Evolutionary conservation across 2,888 invertebrate genomes (phyloP), one percentile per base, ranked within the genome.

Genomic region (Drosophila lacicola): DNA sequence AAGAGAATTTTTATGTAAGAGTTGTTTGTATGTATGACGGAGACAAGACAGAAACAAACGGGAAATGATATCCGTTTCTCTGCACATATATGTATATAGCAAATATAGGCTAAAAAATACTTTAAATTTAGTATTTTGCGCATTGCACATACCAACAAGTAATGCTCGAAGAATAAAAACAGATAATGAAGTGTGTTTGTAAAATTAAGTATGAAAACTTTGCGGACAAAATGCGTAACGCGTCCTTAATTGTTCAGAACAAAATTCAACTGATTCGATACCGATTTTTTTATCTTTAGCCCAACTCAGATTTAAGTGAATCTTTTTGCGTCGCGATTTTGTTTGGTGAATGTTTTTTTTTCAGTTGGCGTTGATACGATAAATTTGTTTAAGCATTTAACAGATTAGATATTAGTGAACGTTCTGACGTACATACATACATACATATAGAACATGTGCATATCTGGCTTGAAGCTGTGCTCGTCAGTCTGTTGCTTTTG

Each of bases 371-470:
- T 78, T 67, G 80, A 79, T 88, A 72, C 76, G 74, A 88, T 75
- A 88, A 85, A 88, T 85, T 58, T 82, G 74, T 74, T 79, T 74
- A 64, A 74, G 70, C 71, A 70, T 72, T 74, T 68, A 36, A 39
- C 36, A 88, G 85, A 89, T 89, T 82, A 89, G 90, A 89, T 89
- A 89, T 67, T 64, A 70, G 55, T 33, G 34, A 36, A 42, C 17
- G 39, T 34, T 50, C 56, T 74, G 73, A 72, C 73, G 65, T 54
- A 46, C 33, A 14, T 14, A 45, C 8, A 13, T 33, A 6, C 19
- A 41, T 11, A 17, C 17, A 10, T 29, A 44, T 13, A 29, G 25
- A 33, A 41, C n/a, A 34, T 50, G 36, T 29, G 36, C 41, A 56
- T 37, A 33, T 33, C 33, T 33, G 13, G 29, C 33, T 34, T n/a